Base-by-base conservation (phyloP, 2,888 invertebrate genomes). In the Epinotia demarniana region DNA sequence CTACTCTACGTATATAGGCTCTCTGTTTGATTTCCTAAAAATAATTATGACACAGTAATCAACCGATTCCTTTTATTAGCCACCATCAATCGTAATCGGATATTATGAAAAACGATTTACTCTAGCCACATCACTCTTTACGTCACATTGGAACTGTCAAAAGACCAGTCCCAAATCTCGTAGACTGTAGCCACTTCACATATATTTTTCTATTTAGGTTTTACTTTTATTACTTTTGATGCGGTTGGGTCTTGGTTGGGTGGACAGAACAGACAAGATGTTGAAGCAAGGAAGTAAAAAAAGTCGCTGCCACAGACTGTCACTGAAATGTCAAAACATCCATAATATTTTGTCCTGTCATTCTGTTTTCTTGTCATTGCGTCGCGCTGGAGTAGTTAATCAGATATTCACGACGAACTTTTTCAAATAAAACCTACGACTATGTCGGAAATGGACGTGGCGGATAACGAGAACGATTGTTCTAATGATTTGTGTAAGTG, bases 401-500 rank as follows among this genome's bases (percentile, higher is more conserved):
- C 81, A 79, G 66, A 73, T 61, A 68, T 76, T 76, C 43, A 43
- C 39, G 67, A 43, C 77, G 43, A 63, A 43, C 76, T 77, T 68
- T 68, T 43, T 62, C 55, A 76, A 66, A 69, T 77, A 75, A 80
- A 80, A 82, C 79, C 67, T 78, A 39, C 55, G 76, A 89, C 80
- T 82, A 93, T 93, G 93, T 91, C 94, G 85, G 90, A 92, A 89
- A 94, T 94, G 93, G 94, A 94, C 77, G 90, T 93, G 69, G 85
- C 87, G 18, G 94, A 91, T 78, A 86, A 85, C 79, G 87, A 84
- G 63, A 90, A 85, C 79, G 92, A 93, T 83, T 88, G 89, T 81
- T 90, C 92, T 72, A 93, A 94, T 82, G 91, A 94, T 88, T 86
- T 93, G 78, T 80, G 93, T 94, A 81, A 92, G 92, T 76, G 27